Percentiles rank a stretch among this genome's conserved stretches.
Conservation (phyloP, 2,113 vertebrate species). For the Scomber japonicus region DNA sequence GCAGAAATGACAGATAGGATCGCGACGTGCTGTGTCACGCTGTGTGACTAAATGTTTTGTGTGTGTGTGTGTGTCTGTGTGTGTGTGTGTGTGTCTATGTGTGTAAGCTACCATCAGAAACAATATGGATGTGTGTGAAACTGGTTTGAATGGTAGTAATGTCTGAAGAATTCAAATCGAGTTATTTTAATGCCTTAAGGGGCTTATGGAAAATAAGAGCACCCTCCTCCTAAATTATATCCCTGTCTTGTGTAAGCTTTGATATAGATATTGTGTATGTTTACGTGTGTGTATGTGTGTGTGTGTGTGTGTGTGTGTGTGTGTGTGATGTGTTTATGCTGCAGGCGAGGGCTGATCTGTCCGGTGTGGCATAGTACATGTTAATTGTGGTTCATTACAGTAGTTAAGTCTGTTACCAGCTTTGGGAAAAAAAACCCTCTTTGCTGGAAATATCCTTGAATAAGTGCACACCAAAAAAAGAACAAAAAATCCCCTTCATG, state of each 20-base stretch:
- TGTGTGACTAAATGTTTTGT: background rate
- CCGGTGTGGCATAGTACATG: conserved; percentile 30
- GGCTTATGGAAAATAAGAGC: too few species aligned
- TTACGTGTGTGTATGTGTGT: background rate
- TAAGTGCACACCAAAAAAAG: conserved; percentile 10
- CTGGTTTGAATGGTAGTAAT: background rate
- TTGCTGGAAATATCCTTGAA: conserved; percentile 18
- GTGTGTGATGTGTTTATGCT: conserved; percentile 48
- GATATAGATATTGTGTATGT: too few species aligned
- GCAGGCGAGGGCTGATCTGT: conserved; percentile 54
- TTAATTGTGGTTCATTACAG: conserved; percentile 48
- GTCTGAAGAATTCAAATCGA: background rate
- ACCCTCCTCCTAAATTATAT: too few species aligned
- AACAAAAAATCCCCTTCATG: background rate
- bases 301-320: background rate
- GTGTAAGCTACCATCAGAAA: conserved; percentile 4
- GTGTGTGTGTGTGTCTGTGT: background rate
- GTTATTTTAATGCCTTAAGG: background rate
- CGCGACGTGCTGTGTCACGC: conserved; percentile 38
- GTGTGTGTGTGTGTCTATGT: background rate
- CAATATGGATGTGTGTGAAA: background rate
- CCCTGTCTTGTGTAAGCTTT: too few species aligned
- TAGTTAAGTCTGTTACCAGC: conserved; percentile 12
- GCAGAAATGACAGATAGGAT: conserved; percentile 38
- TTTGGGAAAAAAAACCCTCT: conserved; percentile 6